phyloP scores from a whole-genome alignment of 2,888 invertebrate genomes.

The Drosophila falleni region DNA sequence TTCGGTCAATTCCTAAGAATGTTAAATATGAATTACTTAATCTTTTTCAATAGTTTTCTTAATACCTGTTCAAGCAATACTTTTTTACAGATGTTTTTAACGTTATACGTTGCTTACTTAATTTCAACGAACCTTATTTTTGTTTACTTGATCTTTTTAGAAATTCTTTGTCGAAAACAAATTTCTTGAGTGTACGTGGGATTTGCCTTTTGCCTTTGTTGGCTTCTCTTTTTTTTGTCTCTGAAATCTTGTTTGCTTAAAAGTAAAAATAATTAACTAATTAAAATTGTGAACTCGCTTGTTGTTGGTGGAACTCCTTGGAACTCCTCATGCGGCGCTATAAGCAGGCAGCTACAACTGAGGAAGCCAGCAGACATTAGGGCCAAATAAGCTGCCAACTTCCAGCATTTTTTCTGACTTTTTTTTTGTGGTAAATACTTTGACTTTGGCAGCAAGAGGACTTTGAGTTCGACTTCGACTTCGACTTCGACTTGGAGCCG shows the following conservation, averaged over 20 bases:
- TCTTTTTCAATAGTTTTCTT: no score
- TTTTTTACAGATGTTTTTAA: no score
- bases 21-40: no score
- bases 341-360: slow-evolving; percentile 23
- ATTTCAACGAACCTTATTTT: no score
- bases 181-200: slow-evolving; percentile 8
- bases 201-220: slow-evolving; percentile 11
- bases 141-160: not conserved
- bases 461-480: slow-evolving; percentile 38
- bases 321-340: slow-evolving; percentile 42
- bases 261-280: slow-evolving; percentile 83
- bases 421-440: slow-evolving; percentile 71
- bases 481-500: slow-evolving; percentile 44
- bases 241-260: slow-evolving; percentile 80
- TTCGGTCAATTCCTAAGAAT: no score
- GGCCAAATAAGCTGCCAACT: slow-evolving; percentile 79
- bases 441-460: slow-evolving; percentile 46
- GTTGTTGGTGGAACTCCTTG: slow-evolving; percentile 31
- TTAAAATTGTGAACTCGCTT: slow-evolving; percentile 79
- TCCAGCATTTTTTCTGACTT: slow-evolving; percentile 32
- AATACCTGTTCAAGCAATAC: no score
- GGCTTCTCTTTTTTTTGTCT: slow-evolving; percentile 68
- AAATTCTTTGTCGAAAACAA: slow-evolving; percentile 4
- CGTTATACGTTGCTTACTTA: no score
- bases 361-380: slow-evolving; percentile 63